These are phyloP conservation scores for Drosophila novamexicana DNA, from an alignment of 1,140 invertebrate species.

Conservation along the genomic window DNA sequence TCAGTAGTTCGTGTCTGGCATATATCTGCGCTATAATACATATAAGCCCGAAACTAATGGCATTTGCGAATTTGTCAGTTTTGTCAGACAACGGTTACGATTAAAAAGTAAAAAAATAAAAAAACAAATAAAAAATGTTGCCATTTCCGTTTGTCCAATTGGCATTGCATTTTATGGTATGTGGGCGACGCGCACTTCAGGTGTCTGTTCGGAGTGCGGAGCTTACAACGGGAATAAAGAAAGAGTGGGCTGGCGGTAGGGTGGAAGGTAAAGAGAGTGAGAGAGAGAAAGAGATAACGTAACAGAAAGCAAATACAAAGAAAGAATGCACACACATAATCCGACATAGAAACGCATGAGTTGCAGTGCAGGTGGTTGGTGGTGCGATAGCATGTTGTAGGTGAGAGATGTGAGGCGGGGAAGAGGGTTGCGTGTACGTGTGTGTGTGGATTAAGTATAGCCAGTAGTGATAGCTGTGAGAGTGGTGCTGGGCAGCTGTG, in stretches of 20 bases:
- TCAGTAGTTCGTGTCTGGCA: neutral
- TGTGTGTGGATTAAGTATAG: neutral
- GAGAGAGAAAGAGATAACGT: conserved; percentile 16
- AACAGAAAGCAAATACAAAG: conserved; percentile 20
- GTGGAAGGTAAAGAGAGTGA: too few relatives aligned
- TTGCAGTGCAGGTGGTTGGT: too few relatives aligned
- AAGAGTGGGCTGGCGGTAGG: too few relatives aligned
- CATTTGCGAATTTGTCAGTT: conserved; percentile 2
- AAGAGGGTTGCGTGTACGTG: neutral
- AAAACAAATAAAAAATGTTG: neutral
- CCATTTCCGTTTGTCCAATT: conserved; percentile 33
- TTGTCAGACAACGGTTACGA: neutral
- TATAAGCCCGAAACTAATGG: conserved; percentile 3
- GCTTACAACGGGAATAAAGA: neutral
- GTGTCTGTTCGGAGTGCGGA: neutral
- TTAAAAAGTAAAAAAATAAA: conserved; percentile 7
- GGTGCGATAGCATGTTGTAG: too few relatives aligned
- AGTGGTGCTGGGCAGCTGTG: neutral
- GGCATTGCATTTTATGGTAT: conserved; percentile 29
- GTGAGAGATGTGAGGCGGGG: too few relatives aligned
- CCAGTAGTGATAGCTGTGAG: neutral
- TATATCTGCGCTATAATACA: neutral
- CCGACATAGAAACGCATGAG: neutral
- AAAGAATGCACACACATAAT: conserved; percentile 11
- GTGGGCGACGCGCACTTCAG: neutral